phyloP scores from a whole-genome alignment of 1,140 invertebrate species.

The Caerostris darwini region DNA sequence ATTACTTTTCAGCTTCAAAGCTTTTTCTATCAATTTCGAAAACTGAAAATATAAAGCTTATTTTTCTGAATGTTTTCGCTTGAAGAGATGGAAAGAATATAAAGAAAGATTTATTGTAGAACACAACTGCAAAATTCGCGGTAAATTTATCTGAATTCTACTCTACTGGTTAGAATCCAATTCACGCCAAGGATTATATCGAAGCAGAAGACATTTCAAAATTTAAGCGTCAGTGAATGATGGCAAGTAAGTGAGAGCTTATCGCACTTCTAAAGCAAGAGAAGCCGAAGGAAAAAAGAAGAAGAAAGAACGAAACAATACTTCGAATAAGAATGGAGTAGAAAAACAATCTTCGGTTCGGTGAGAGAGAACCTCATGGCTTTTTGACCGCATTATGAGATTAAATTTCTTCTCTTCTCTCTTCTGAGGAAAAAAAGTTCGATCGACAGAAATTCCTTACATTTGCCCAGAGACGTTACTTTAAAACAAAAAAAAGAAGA shows the following conservation, averaged over 20 bases:
- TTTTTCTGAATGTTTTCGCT: no score
- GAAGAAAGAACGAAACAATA: neutral
- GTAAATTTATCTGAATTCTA: no score
- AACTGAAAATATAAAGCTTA: no score
- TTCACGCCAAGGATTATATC: no score
- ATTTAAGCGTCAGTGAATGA: neutral
- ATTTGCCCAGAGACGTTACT: slow-evolving; percentile 41
- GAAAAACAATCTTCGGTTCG: neutral
- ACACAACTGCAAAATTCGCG: no score
- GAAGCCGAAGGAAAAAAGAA: neutral
- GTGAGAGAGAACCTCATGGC: slow-evolving; percentile 8
- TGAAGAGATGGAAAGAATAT: no score
- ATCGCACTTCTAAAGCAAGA: neutral
- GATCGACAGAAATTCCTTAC: slow-evolving; percentile 44
- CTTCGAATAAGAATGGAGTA: neutral
- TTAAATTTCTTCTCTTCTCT: slow-evolving; percentile 24
- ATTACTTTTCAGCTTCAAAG: no score
- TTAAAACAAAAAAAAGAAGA: neutral
- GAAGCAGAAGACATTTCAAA: no score
- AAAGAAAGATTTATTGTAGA: no score
- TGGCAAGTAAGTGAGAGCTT: neutral
- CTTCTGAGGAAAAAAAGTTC: neutral
- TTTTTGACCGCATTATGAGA: slow-evolving; percentile 62
- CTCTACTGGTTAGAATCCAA: no score
- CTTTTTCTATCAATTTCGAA: no score